phyloP scores from a whole-genome alignment of 2,888 invertebrate species.

The Aphidoletes aphidimyza region DNA sequence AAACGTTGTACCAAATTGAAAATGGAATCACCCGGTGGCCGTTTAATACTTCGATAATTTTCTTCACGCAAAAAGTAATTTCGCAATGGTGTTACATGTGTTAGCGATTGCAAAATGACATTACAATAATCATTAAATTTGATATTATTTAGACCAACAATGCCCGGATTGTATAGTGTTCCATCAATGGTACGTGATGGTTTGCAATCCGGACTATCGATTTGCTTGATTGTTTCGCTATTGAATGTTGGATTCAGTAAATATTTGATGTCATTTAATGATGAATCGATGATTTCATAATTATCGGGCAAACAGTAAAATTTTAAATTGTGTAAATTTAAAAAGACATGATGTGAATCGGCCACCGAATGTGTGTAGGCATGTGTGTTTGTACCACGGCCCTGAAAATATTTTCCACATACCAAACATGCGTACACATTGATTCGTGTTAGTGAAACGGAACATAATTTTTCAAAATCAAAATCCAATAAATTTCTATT shows the following conservation, averaged over 20 bases:
- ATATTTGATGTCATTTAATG: conserved; percentile 98
- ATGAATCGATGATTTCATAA: conserved; percentile 98
- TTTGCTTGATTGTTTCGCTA: conserved; percentile 80
- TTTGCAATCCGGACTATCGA: conserved; percentile 80
- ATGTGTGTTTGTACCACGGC: conserved; percentile 96
- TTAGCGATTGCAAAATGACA: conserved; percentile 93
- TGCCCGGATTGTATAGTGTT: conserved; percentile 95
- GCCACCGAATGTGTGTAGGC: conserved; percentile 99
- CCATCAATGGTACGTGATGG: conserved; percentile 96
- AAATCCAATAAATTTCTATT: conserved; percentile 97
- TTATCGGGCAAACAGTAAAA: conserved; percentile 99
- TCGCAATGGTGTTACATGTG: conserved; percentile 93
- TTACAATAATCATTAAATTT: conserved; percentile 99
- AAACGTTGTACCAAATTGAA: conserved; percentile 91
- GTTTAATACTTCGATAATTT: conserved; percentile 87
- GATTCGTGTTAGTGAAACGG: conserved; percentile 95
- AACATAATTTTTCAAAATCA: conserved; percentile 99
- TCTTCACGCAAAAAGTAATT: conserved; percentile 95
- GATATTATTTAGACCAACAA: conserved; percentile 97
- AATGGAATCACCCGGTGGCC: conserved; percentile 95
- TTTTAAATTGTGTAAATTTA: conserved; percentile 94
- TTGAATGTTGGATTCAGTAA: conserved; percentile 97
- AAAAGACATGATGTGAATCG: conserved; percentile 96
- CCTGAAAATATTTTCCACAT: conserved; percentile 98
- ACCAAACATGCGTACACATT: conserved; percentile 99